A percentile compares a stretch with the other conserved stretches of the same genome.
phyloP scores from a whole-genome alignment of 2,797 vertebrate genomes.

The Aeoliscus strigatus region DNA sequence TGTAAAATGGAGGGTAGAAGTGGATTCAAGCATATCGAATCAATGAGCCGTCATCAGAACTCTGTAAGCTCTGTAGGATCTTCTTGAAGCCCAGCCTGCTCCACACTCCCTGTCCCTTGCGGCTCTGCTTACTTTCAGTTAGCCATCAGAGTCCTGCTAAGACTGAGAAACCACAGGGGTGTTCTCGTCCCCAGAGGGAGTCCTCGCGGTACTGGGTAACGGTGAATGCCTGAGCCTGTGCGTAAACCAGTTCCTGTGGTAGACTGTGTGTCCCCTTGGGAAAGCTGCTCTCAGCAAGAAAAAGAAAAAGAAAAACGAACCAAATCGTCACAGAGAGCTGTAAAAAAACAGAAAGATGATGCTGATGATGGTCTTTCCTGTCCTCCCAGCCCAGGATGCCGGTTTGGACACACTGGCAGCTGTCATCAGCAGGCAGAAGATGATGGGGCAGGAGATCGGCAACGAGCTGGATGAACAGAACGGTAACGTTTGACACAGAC shows the following conservation, averaged over 20 bases:
- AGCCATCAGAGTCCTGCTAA: constrained; percentile 46
- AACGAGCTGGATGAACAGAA: constrained; percentile 96
- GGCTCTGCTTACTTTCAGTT: constrained; percentile 53
- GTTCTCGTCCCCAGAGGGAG: constrained; percentile 42
- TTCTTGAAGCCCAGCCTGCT: too few species aligned
- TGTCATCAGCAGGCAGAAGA: constrained; percentile 90
- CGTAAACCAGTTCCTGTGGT: constrained; percentile 48
- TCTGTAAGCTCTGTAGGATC: too few species aligned
- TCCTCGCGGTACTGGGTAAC: constrained; percentile 50
- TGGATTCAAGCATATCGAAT: too few species aligned
- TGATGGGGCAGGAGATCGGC: constrained; percentile 95
- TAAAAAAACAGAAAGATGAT: too few species aligned
- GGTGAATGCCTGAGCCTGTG: constrained; percentile 43
- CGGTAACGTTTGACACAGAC: constrained; percentile 81
- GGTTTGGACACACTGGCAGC: constrained; percentile 90
- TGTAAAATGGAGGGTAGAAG: too few species aligned
- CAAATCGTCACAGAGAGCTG: too few species aligned
- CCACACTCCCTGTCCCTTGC: too few species aligned
- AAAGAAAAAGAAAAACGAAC: too few species aligned
- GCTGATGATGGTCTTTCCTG: too few species aligned
- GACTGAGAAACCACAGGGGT: constrained; percentile 48
- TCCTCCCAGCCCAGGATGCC: constrained; percentile 85
- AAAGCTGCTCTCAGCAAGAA: too few species aligned
- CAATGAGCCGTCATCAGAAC: too few species aligned
- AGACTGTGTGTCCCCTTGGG: constrained; percentile 41